Evolutionary conservation across 2,888 invertebrate species (phyloP), one percentile per base, ranked within the genome.

Genomic region (Mesopsocus fuscifrons): DNA sequence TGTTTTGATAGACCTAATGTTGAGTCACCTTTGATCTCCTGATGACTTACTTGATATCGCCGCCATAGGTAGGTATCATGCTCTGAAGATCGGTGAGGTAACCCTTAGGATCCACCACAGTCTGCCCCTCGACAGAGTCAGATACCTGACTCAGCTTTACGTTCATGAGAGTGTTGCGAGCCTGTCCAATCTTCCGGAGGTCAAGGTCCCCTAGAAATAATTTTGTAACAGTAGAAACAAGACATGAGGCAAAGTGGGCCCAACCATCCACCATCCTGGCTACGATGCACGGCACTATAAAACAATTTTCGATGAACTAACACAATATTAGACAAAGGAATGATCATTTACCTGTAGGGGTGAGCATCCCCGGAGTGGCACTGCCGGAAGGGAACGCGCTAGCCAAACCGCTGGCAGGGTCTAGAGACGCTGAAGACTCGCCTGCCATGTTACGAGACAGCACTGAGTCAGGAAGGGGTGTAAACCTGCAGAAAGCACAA

Each of bases 81-180:
- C 94, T 94, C 58, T 98, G 95, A 40, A 99, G 66, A 61, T 98
- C 98, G 1, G 98, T 99, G n/a, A 99, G 71, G 59, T 99, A 99
- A 2, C 98, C 98, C 61, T 98, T 98, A 0, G 98, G 98, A 65
- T 99, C 98, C 0, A 99, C 95, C 0, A 98, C 97, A 0, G 98
- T 99, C 65, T 99, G 98, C 0, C 98, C 98, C 2, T 88, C 85
- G 1, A 99, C 97, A 0, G 97, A 97, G 63, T 99, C 98, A 0
- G 98, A 95, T 32, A 66, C 64, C 68, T 95, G 94, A 1, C 87
- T 94, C 22, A 99, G 63, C 63, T 97, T 95, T 1, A 99, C 97
- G 57, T 94, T 94, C 98, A 99, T 99, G 2, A 99, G 67, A 2
- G 95, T 94, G 60, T 97, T 99, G 58, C 97, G 73, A 1, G 98